Evolutionary conservation across 2,797 vertebrate species (phyloP).

Genomic region (Meda fulgida): DNA sequence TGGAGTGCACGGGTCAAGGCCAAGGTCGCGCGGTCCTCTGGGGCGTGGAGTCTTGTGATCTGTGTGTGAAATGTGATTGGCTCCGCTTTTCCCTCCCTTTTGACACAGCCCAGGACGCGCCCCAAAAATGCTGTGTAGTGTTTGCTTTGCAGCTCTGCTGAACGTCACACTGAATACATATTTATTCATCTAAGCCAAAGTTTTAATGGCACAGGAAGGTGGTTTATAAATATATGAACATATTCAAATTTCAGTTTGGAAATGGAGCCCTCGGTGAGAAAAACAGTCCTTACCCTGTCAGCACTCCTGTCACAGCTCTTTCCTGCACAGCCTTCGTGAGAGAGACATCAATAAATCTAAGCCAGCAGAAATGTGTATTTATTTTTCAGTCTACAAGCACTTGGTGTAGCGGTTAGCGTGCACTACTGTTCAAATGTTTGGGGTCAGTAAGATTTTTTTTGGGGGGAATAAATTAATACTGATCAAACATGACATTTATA

Average conservation of each 20-base stretch:
- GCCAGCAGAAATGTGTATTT: conserved; percentile 25
- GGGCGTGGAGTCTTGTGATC: conserved; percentile 49
- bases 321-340: conserved; percentile 13
- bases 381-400: conserved; percentile 1
- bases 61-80: conserved; percentile 50
- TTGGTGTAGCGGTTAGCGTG: neutral
- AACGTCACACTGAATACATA: conserved; percentile 32
- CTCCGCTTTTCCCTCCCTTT: neutral
- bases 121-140: conserved; percentile 44
- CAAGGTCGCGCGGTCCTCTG: conserved; percentile 56
- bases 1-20: conserved; percentile 58
- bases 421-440: neutral
- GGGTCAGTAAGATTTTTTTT: neutral
- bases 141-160: conserved; percentile 20
- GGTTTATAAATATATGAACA: conserved; percentile 34
- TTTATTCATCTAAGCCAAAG: conserved; percentile 8
- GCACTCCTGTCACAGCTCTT: conserved; percentile 36
- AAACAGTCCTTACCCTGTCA: conserved; percentile 27
- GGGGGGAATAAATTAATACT: accelerated
- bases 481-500: neutral
- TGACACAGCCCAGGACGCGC: conserved; percentile 45
- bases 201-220: conserved; percentile 11
- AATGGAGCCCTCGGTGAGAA: neutral
- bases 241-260: conserved; percentile 13
- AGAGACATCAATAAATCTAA: conserved; percentile 37